Base-by-base conservation (phyloP, 2,113 vertebrate genomes). In the Ophthalmolycus amberensis region DNA sequence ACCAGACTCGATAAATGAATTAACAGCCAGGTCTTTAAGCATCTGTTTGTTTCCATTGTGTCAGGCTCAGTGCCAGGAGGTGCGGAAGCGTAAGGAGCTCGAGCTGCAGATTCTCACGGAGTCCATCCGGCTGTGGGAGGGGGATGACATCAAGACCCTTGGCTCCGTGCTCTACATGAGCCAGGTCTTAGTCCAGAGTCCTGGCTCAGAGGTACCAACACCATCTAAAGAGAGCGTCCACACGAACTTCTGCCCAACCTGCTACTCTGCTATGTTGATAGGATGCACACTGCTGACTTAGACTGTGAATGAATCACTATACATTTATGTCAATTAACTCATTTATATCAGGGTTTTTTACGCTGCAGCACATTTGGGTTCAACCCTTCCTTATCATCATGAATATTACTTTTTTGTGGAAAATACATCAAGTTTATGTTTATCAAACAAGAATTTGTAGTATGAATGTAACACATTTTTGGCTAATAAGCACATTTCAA, bases 91-190 rank as follows among this genome's bases (percentile, higher is more conserved):
- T 62, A 99, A 99, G 86, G 98, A 99, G 81, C 95, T 99, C 75
- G 98, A 99, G 87, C 92, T 99, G 63, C 98, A 99, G 88, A 99
- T 99, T 75, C 95, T 99, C 85, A 97, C 96, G 0, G 98, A 99
- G 92, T 93, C 96, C 27, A 97, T 99, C 90, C 96, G 97, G 3
- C 96, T 96, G 86, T 99, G 98, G 98, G 98, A 99, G 89, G 98
- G 98, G 1, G 98, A 99, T 1, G 97, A 97, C 90, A 99, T 99
- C 71, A 97, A 96, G 93, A 97, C 97, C 0, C 92, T 99, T 73
- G 98, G 98, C 84, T 96, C 85, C 2, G 97, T 99, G n/a, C 92
- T 98, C 69, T 97, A 97, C 90, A 98, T 99, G 97, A 99, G 97
- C 38, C 98, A 99, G 89, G 97, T 97, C 85, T 91, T 98, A 91